Base-by-base conservation (phyloP, 2,888 invertebrate genomes). In the Scelioninae gen. 1 region DNA sequence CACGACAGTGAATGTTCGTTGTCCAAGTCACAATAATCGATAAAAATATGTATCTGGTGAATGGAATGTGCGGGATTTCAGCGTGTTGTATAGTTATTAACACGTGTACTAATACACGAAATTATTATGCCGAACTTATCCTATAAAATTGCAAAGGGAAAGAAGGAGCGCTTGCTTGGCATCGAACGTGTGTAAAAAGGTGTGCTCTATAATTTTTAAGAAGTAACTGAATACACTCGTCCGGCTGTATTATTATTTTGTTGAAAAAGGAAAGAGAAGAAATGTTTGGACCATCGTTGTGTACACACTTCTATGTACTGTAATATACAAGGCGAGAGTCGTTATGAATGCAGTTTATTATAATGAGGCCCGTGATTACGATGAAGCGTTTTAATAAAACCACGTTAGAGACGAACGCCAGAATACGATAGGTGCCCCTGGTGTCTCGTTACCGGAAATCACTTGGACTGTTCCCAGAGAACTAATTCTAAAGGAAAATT, bases 391-490 rank as follows among this genome's bases (percentile, higher is more conserved):
- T 83, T 83, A 83, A 83, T 83, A 79, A 83, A 76, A 83, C 66
- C 47, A 62, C 66, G 66, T 60, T 76, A 66, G 76, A 75, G 79
- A 83, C 51, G 72, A 75, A 83, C 72, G 60, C 56, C 66, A 66
- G 75, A 83, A 83, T 65, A 79, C 65, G 78, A 79, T 83, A 79
- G 65, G 49, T 78, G 78, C 78, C 78, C 51, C 83, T 74, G 83
- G 84, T 84, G 76, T 84, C 84, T 43, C 69, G 60, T 84, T 84
- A 84, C 84, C 82, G 84, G 84, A 84, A 84, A 69, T 56, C 68
- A 43, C 71, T 40, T 55, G 29, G 56, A 49, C 23, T 11, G 58
- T 76, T 79, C 79, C 69, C 79, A 69, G 63, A 72, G 68, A 68
- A 66, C 62, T 47, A 29, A 74, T 55, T 60, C 65, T 38, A 66